Evolutionary conservation across 2,888 invertebrate species (phyloP).

Genomic region (Sarcophaga caerulescens): DNA sequence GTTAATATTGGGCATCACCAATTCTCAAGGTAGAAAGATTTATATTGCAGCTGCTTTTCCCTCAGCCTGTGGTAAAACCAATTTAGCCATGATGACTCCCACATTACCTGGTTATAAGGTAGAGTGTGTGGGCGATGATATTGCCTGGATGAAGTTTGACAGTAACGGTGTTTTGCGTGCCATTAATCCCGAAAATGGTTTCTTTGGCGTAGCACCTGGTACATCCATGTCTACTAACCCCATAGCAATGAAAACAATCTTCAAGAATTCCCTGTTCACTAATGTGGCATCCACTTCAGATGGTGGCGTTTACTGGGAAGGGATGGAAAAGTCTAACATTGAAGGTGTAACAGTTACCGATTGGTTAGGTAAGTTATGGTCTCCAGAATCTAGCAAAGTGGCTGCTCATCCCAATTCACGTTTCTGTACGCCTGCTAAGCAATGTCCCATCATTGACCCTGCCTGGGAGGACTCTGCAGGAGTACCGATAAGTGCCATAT

Average conservation of each 20-base stretch:
- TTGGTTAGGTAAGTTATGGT: slow-evolving; percentile 92
- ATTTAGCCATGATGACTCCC: slow-evolving; percentile 98
- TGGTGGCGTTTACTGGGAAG: slow-evolving; percentile 99
- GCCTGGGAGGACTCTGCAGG: slow-evolving; percentile 96
- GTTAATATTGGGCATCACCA: slow-evolving; percentile 98
- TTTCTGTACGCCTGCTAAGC: slow-evolving; percentile 96
- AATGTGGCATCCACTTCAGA: slow-evolving; percentile 97
- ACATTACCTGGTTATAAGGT: slow-evolving; percentile 95
- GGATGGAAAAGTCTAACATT: slow-evolving; percentile 90
- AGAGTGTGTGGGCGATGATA: slow-evolving; percentile 98
- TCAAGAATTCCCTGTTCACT: slow-evolving; percentile 96
- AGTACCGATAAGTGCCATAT: slow-evolving; percentile 97
- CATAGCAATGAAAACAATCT: slow-evolving; percentile 96
- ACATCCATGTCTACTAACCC: slow-evolving; percentile 96
- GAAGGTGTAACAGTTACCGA: slow-evolving; percentile 85
- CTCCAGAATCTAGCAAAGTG: slow-evolving; percentile 84
- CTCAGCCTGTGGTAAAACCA: slow-evolving; percentile 99
- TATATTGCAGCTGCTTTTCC: slow-evolving; percentile 99
- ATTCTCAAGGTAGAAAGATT: slow-evolving; percentile 92
- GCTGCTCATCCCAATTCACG: slow-evolving; percentile 99
- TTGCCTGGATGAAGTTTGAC: slow-evolving; percentile 99
- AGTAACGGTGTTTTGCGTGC: slow-evolving; percentile 92
- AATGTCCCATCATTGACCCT: slow-evolving; percentile 97
- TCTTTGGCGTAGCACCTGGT: slow-evolving; percentile 99
- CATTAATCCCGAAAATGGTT: slow-evolving; percentile 99